phyloP scores from a whole-genome alignment of 2,797 vertebrate species.

The Apogon hyalosoma region DNA sequence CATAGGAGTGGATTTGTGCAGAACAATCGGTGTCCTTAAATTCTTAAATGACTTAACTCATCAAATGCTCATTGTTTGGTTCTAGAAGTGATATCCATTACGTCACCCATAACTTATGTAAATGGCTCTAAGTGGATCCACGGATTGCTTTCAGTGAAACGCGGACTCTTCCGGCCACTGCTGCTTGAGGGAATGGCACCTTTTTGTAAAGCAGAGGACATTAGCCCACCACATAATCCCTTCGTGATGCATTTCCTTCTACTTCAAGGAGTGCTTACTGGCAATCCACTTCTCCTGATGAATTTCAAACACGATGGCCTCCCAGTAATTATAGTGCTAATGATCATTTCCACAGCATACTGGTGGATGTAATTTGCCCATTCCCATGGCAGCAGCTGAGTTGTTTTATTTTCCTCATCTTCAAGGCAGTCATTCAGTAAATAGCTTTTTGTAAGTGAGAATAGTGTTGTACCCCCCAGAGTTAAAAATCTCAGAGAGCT shows the following conservation, averaged over 20 bases:
- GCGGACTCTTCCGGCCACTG: conserved; percentile 4
- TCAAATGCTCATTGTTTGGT: conserved; percentile 11
- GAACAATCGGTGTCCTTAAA: conserved; percentile 10
- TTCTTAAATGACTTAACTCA: neutral
- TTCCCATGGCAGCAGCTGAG: conserved; percentile 49
- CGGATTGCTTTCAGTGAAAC: conserved; percentile 23
- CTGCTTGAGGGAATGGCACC: conserved; percentile 13
- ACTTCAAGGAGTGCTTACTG: conserved; percentile 64
- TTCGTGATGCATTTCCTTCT: conserved; percentile 54
- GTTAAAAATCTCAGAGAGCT: conserved; percentile 39
- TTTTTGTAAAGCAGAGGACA: conserved; percentile 39
- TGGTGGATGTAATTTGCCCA: conserved; percentile 69
- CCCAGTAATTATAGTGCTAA: conserved; percentile 74
- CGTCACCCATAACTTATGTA: conserved; percentile 29
- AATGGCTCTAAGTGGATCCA: conserved; percentile 10
- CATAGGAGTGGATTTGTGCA: neutral
- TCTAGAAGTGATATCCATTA: conserved; percentile 9
- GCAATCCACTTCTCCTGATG: conserved; percentile 69
- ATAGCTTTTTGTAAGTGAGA: conserved; percentile 53
- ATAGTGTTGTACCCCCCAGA: conserved; percentile 7
- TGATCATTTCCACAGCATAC: conserved; percentile 71
- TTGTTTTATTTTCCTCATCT: conserved; percentile 68
- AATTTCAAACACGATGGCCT: conserved; percentile 69
- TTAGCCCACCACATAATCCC: conserved; percentile 54
- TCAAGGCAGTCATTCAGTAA: conserved; percentile 64